A percentile compares a stretch with the other conserved stretches of the same genome.
Evolutionary conservation across 2,888 invertebrate genomes (phyloP).

Genomic region (Hemistola chrysoprasaria): DNA sequence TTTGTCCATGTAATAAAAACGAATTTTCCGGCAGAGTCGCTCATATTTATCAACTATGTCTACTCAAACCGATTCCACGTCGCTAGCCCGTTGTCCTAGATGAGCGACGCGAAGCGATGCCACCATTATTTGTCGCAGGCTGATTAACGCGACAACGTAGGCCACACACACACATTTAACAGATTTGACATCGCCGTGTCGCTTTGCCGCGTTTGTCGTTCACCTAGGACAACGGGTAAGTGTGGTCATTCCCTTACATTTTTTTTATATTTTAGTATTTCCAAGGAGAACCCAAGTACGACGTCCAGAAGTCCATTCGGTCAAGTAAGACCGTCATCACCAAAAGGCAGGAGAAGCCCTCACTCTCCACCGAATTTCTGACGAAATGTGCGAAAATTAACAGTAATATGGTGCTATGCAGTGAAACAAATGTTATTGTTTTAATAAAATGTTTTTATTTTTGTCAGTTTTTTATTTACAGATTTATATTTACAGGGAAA

Average conservation of each 20-base stretch:
- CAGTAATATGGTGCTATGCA: constrained; percentile 5
- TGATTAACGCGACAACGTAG: no score
- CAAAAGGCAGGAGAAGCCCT: constrained; percentile 44
- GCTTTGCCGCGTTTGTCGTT: no score
- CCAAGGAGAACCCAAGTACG: constrained; percentile 29
- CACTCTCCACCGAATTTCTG: constrained; percentile 36
- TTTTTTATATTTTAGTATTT: constrained; percentile 15
- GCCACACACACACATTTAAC: no score
- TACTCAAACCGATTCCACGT: no score
- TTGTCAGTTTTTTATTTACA: constrained; percentile 7
- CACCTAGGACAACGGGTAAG: no score
- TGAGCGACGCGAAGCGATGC: no score
- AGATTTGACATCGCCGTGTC: constrained; percentile 2
- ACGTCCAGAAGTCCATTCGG: constrained; percentile 31
- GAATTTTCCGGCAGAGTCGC: no score
- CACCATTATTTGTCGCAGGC: no score
- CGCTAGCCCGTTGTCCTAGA: no score
- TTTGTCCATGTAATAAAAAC: no score
- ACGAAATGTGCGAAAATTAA: constrained; percentile 5
- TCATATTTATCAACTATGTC: no score
- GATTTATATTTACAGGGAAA: constrained; percentile 4
- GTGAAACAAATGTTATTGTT: constrained; percentile 13
- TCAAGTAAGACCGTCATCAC: constrained; percentile 46
- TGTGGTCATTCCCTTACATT: not conserved
- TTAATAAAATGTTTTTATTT: constrained; percentile 15